A percentile compares a stretch with the other conserved stretches of the same genome.
Conservation (phyloP, 2,797 vertebrate genomes). For the Peromyscus eremicus region DNA sequence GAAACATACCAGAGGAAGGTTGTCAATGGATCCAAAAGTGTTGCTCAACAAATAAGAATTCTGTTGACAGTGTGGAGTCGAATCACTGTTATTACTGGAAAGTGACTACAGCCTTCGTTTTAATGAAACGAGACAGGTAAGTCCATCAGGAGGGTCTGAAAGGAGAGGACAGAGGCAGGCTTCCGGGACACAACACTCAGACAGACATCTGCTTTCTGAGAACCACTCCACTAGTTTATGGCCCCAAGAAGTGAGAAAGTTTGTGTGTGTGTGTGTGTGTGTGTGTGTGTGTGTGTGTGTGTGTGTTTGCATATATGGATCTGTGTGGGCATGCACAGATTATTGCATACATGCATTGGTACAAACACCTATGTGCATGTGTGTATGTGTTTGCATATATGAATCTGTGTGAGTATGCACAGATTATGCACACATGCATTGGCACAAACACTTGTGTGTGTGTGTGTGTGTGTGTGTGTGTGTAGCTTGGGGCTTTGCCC, state of each 20-base stretch:
- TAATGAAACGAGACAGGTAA: background rate
- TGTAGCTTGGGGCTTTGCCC: background rate
- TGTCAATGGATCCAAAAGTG: constrained; percentile 47
- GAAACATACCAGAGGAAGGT: constrained; percentile 42
- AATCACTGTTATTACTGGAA: constrained; percentile 1
- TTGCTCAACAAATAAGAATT: constrained; percentile 64
- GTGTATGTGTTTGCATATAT: background rate
- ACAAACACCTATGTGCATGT: background rate
- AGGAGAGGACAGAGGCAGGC: background rate
- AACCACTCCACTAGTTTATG: background rate
- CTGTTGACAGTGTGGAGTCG: background rate
- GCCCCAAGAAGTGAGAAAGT: background rate
- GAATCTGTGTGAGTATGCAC: background rate
- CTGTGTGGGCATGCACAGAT: background rate
- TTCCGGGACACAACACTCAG: background rate
- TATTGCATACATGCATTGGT: background rate
- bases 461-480: background rate
- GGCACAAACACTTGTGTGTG: background rate
- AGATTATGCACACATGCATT: background rate
- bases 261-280: background rate
- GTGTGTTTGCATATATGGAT: background rate
- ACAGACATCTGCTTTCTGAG: constrained; percentile 10
- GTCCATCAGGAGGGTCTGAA: background rate
- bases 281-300: background rate
- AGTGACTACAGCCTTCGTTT: constrained; percentile 40